Base-by-base conservation (phyloP, 2,113 vertebrate genomes). In the Paradoxurus hermaphroditus region DNA sequence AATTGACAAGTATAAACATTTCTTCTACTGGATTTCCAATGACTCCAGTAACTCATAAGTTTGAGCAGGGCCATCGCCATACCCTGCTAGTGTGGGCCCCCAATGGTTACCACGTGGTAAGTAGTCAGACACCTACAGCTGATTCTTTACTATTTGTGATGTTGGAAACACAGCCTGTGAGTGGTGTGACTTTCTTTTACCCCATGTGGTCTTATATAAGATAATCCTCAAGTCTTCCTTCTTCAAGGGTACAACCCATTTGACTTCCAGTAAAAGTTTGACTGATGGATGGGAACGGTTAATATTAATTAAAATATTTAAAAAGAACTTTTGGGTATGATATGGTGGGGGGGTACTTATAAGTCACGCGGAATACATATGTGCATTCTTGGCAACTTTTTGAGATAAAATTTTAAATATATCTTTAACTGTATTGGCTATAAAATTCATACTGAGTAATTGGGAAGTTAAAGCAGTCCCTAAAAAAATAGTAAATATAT, bases 71-170 rank as follows among this genome's bases (percentile, higher is more conserved):
- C 70, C 84, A 97, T 3, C 98, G 98, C 68, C 65, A 98, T 65
- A 98, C 91, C 12, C 86, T 98, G 36, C 96, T 98, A 0, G 82
- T 97, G 1, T 97, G 97, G 98, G 15, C 0, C 10, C 14, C 92
- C 12, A 56, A 0, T 11, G 0, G 29, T 0, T 95, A 82, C 92
- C 68, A 0, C 1, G 56, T 97, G 96, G 98, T 98, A 82, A 95
- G 51, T 96, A 53, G 18, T 19, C 85, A 11, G 25, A 12, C 14
- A 9, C 14, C 29, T 23, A 0, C 29, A 53, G 36, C 34, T 4
- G 27, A 77, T 29, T 34, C 10, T 75, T n/a, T 9, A 19, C 31
- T 51, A 0, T 41, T 7, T 62, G 65, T 63, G 46, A 16, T 11
- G 7, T 14, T 12, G 16, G 31, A 68, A 27, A 63, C 27, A 23